Percentiles rank a stretch among this genome's conserved stretches.
These are phyloP conservation scores for Nemopilema nomurai DNA, from an alignment of 30 jellyfish, hydroid and myxozoan genomes.

Conservation along the genomic window DNA sequence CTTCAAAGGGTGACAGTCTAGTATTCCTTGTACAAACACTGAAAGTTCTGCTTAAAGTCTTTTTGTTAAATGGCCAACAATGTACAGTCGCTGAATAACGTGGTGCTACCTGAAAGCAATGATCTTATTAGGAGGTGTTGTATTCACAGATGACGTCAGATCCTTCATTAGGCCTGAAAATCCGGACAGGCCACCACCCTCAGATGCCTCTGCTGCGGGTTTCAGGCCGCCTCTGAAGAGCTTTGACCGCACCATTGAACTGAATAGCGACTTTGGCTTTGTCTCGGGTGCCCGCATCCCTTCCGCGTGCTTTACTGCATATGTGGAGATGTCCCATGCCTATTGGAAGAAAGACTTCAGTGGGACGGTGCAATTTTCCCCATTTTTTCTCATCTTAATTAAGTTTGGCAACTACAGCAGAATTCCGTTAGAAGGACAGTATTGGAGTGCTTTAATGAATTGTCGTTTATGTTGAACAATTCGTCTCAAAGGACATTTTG, in stretches of 20 bases:
- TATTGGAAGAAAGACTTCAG: background rate
- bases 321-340: conserved; percentile 76
- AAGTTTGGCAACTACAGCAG: no score
- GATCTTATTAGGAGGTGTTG: conserved; percentile 52
- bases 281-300: background rate
- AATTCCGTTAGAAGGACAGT: no score
- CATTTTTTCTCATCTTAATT: no score
- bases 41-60: no score
- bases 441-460: no score
- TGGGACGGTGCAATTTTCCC: no score
- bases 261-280: background rate
- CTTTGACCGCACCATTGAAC: conserved; percentile 17
- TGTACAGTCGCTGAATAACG: background rate
- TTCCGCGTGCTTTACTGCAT: conserved; percentile 27
- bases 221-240: background rate
- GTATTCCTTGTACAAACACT: no score
- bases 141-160: conserved; percentile 34
- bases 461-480: no score
- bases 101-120: conserved; percentile 48
- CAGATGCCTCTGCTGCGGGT: background rate
- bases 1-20: no score
- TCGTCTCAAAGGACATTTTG: no score
- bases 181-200: conserved; percentile 10
- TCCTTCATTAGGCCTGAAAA: conserved; percentile 21
- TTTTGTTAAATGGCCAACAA: no score